A percentile compares a stretch with the other conserved stretches of the same genome.
Conservation (phyloP, 2,888 invertebrate genomes). For the Diaprepes abbreviatus region DNA sequence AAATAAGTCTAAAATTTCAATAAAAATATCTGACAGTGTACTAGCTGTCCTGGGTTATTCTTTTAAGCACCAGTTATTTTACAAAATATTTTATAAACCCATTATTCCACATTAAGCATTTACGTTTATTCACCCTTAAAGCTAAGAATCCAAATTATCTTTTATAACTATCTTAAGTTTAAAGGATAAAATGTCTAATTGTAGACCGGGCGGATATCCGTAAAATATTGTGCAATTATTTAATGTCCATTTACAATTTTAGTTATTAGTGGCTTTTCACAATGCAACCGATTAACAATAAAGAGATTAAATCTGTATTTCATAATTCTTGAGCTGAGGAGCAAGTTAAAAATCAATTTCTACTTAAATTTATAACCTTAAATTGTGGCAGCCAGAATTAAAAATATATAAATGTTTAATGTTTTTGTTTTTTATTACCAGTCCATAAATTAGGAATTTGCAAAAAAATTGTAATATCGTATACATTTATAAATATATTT, state of each 20-base stretch:
- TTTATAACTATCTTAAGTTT: background rate
- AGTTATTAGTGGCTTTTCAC: slow-evolving; percentile 14
- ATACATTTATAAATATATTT: slow-evolving; percentile 14
- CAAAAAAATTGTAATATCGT: background rate
- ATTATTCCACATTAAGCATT: slow-evolving; percentile 35
- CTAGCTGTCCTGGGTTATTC: slow-evolving; percentile 30
- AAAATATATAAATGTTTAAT: background rate
- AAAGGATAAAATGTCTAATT: background rate
- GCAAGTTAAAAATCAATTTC: background rate
- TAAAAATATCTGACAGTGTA: slow-evolving; percentile 37
- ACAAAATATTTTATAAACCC: slow-evolving; percentile 14
- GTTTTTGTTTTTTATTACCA: slow-evolving; percentile 1
- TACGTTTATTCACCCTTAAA: slow-evolving; percentile 27
- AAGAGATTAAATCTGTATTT: background rate
- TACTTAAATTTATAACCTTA: slow-evolving; percentile 22
- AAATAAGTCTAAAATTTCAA: background rate
- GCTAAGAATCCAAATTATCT: background rate
- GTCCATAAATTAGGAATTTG: slow-evolving; percentile 16
- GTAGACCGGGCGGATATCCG: background rate
- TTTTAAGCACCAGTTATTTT: slow-evolving; percentile 40
- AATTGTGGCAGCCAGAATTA: slow-evolving; percentile 19
- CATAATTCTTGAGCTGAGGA: background rate
- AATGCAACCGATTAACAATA: background rate
- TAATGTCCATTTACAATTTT: slow-evolving; percentile 9
- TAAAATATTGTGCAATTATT: slow-evolving; percentile 16